Evolutionary conservation across 1,140 invertebrate species (phyloP).

Genomic region (Aethina tumida): DNA sequence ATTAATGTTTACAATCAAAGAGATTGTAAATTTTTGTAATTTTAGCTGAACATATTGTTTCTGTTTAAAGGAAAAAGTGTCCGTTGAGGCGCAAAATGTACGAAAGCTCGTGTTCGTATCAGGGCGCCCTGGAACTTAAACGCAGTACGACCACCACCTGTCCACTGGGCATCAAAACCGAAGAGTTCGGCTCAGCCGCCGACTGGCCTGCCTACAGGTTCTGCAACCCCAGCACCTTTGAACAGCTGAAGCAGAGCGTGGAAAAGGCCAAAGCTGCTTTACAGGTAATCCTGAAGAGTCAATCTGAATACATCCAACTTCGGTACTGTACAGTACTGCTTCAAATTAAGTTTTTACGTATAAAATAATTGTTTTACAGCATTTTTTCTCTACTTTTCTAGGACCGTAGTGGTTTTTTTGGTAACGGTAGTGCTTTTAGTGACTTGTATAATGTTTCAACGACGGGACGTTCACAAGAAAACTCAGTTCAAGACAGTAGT

Average conservation of each 20-base stretch:
- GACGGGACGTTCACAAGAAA: constrained; percentile 26
- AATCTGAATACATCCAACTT: not conserved
- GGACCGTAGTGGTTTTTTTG: constrained; percentile 36
- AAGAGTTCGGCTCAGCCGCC: constrained; percentile 47
- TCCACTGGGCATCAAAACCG: constrained; percentile 42
- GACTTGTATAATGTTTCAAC: constrained; percentile 43
- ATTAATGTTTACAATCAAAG: no score
- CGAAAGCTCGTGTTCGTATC: constrained; percentile 83
- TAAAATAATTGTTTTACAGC: no score
- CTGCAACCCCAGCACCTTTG: constrained; percentile 67
- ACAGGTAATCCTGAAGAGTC: constrained; percentile 35
- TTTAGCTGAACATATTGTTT: constrained; percentile 7
- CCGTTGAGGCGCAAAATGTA: constrained; percentile 52
- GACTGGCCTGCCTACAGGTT: constrained; percentile 66
- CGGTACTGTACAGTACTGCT: not conserved
- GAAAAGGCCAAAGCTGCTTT: constrained; percentile 80
- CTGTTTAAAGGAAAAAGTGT: constrained; percentile 33
- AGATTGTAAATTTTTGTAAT: no score
- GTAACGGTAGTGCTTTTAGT: constrained; percentile 46
- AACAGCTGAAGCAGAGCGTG: constrained; percentile 78
- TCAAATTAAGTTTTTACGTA: constrained; percentile 4
- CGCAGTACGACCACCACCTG: constrained; percentile 43
- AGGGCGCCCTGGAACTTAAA: constrained; percentile 71
- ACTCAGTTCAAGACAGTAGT: constrained; percentile 23
- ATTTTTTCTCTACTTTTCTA: no score